Base-by-base conservation (phyloP, 2,113 vertebrate genomes). In the Bufo bufo region DNA sequence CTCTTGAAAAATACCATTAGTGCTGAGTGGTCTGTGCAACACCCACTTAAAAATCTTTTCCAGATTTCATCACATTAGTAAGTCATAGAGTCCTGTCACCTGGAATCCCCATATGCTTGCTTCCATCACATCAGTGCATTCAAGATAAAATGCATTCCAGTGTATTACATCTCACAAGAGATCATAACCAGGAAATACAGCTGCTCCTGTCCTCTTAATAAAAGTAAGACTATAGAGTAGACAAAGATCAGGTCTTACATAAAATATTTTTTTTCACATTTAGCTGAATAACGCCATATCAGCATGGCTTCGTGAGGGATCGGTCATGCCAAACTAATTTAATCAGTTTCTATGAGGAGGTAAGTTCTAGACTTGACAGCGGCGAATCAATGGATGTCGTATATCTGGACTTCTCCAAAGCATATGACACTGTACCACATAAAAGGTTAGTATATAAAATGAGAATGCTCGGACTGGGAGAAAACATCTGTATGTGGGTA, bases 21-120 rank as follows among this genome's bases (percentile, higher is more conserved):
- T 47, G 10, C 16, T 75, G 72, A 75, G 45, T 75, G 47, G 72
- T 75, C 72, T 75, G 10, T 75, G 47, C 45, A 75, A 20, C 72
- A 75, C 45, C 72, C 45, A 75, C 72, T 50, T 75, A 75, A 50
- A 45, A 50, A 50, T 75, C 45, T 75, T 47, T 75, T 75, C 72
- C 72, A 75, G 72, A 75, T 75, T 75, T 75, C 72, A 75, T 75
- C 72, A 75, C 72, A 75, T 75, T 75, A 75, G 72, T 75, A 75
- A 50, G 45, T 59, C n/a, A 6, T 52, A 7, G 33, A 33, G 54
- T 33, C 59, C 16, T 59, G 23, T 80, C 52, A 19, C 78, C 56
- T 58, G 78, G 54, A 50, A 59, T 80, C 78, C 16, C 54, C 78
- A 80, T 59, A 58, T 59, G 78, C 45, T 59, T 80, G n/a, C 54